A percentile compares a stretch with the other conserved stretches of the same genome.
Evolutionary conservation across 2,888 invertebrate genomes (phyloP).

Genomic region (Drosophila dives): DNA sequence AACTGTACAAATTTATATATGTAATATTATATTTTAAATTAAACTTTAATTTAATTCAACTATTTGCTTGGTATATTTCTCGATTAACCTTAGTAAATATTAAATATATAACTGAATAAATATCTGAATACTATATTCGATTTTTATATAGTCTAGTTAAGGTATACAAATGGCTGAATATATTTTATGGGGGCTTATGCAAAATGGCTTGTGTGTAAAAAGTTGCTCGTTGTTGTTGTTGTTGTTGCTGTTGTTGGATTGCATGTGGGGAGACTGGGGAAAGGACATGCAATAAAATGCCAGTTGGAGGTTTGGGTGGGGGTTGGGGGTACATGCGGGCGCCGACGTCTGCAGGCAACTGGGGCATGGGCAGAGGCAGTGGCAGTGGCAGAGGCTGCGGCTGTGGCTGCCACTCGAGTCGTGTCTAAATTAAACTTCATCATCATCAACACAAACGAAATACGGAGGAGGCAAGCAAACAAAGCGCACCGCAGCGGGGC

Average conservation of each 20-base stretch:
- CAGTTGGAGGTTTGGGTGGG: conserved; percentile 25
- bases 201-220: conserved; percentile 34
- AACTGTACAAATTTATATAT: too few species aligned
- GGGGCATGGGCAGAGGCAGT: not conserved
- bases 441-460: conserved; percentile 65
- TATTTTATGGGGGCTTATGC: conserved; percentile 14
- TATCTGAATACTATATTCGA: too few species aligned
- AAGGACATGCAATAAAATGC: conserved; percentile 68
- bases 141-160: conserved; percentile 3
- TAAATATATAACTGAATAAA: too few species aligned
- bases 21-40: too few species aligned
- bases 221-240: conserved; percentile 27
- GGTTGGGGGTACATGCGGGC: conserved; percentile 57
- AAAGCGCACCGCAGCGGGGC: conserved; percentile 53
- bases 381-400: conserved; percentile 2
- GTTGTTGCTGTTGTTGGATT: conserved; percentile 12
- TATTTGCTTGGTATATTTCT: too few species aligned
- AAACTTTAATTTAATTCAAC: too few species aligned
- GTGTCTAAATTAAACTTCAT: conserved; percentile 80
- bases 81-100: too few species aligned
- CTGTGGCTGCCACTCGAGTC: conserved; percentile 61
- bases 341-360: conserved; percentile 29
- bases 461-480: conserved; percentile 61
- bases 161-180: conserved; percentile 18
- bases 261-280: conserved; percentile 27